A percentile compares a stretch with the other conserved stretches of the same genome.
phyloP scores from a whole-genome alignment of 2,113 vertebrate species.

The Tragelaphus imberbis region DNA sequence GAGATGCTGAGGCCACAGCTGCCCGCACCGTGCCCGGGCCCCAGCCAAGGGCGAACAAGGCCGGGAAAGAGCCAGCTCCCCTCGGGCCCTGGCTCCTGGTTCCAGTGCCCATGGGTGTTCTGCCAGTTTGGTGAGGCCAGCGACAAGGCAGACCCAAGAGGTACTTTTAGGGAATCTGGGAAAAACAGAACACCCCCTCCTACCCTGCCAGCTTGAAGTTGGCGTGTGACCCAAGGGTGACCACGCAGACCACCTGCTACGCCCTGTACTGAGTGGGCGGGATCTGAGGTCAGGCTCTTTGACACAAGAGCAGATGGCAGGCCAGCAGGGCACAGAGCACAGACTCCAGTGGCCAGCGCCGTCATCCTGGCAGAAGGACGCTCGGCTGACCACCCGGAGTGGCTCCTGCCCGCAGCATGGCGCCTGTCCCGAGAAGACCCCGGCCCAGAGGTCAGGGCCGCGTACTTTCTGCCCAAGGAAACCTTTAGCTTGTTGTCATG shows the following conservation, averaged over 20 bases:
- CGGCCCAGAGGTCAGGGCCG: accelerated
- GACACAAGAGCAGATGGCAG: accelerated
- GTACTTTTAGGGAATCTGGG: accelerated
- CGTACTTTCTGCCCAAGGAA: neutral
- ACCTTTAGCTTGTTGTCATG: neutral
- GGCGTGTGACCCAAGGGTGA: accelerated
- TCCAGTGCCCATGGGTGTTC: accelerated
- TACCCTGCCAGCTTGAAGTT: neutral
- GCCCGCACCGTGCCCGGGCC: accelerated
- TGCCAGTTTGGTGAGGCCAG: neutral
- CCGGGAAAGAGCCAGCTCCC: accelerated
- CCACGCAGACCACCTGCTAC: accelerated
- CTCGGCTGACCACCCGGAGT: accelerated
- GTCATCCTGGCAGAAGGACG: accelerated
- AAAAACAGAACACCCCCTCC: accelerated
- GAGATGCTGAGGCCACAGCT: neutral
- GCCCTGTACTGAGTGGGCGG: accelerated
- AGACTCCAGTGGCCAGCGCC: neutral
- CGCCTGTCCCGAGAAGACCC: accelerated
- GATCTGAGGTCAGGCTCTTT: neutral
- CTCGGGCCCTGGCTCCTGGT: neutral
- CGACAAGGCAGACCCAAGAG: accelerated
- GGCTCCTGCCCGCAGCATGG: neutral
- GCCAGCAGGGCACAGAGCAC: accelerated
- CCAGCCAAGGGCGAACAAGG: neutral